Percentiles rank a stretch among this genome's conserved stretches.
Conservation (phyloP, 2,888 invertebrate species). For the Morinoia aosen region DNA sequence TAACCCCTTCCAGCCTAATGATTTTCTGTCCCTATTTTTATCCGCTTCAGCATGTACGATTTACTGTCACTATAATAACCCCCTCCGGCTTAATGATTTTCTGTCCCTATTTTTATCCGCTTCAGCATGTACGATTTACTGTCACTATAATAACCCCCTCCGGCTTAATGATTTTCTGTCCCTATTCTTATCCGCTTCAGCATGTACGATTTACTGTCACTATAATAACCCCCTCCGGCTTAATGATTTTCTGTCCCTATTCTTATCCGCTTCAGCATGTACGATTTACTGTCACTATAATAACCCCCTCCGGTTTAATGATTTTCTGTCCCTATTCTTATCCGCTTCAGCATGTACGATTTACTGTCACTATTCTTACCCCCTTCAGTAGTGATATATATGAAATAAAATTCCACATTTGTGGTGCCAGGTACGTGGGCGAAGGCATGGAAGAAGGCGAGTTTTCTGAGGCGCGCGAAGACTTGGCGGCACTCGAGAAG, state of each 20-base stretch:
- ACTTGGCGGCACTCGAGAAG: slow-evolving; percentile 83
- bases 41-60: too few species aligned
- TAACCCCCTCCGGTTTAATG: not conserved
- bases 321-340: not conserved
- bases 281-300: not conserved
- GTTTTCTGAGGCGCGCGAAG: slow-evolving; percentile 90
- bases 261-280: not conserved
- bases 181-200: too few species aligned
- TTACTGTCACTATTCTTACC: not conserved
- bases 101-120: too few species aligned
- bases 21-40: too few species aligned
- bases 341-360: not conserved
- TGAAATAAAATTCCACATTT: not conserved
- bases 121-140: too few species aligned
- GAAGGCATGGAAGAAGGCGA: slow-evolving; percentile 91
- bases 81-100: too few species aligned
- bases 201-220: too few species aligned
- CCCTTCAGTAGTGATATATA: not conserved
- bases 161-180: too few species aligned
- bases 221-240: too few species aligned
- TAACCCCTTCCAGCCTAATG: too few species aligned
- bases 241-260: not conserved
- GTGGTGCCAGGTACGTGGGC: slow-evolving; percentile 76
- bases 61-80: too few species aligned
- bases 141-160: too few species aligned